Percentiles rank a stretch among this genome's conserved stretches.
These are phyloP conservation scores for Sipha maydis DNA, from an alignment of 2,888 invertebrate genomes.

Conservation along the genomic window DNA sequence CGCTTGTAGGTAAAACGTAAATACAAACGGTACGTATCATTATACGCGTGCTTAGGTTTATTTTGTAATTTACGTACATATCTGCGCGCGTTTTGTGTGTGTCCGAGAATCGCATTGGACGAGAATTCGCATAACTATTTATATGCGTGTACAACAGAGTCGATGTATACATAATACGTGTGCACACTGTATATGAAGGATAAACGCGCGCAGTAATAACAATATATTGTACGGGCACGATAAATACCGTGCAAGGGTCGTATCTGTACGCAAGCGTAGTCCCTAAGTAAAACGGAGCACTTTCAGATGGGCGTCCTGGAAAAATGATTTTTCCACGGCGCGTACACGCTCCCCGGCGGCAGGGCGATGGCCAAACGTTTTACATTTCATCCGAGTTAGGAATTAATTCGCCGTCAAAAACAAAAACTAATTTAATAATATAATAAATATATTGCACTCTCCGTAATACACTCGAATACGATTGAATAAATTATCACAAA, in stretches of 20 bases:
- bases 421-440: neutral
- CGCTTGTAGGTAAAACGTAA: too few relatives aligned
- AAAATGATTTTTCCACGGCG: conserved; percentile 60
- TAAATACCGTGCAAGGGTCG: conserved; percentile 51
- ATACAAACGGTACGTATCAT: too few relatives aligned
- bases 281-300: conserved; percentile 33
- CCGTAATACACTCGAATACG: neutral
- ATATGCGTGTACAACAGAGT: too few relatives aligned
- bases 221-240: conserved; percentile 43
- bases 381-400: neutral
- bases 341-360: conserved; percentile 53
- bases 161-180: neutral
- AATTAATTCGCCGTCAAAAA: neutral
- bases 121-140: neutral
- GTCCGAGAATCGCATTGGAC: neutral
- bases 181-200: too few relatives aligned
- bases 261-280: conserved; percentile 49
- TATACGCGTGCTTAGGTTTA: too few relatives aligned
- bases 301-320: conserved; percentile 58
- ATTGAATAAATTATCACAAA: conserved; percentile 65
- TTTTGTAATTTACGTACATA: too few relatives aligned
- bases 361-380: conserved; percentile 45
- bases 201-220: neutral
- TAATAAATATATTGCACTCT: neutral
- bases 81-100: too few relatives aligned